Base-by-base conservation (phyloP, 2,113 vertebrate species). In the Symphodus melops region DNA sequence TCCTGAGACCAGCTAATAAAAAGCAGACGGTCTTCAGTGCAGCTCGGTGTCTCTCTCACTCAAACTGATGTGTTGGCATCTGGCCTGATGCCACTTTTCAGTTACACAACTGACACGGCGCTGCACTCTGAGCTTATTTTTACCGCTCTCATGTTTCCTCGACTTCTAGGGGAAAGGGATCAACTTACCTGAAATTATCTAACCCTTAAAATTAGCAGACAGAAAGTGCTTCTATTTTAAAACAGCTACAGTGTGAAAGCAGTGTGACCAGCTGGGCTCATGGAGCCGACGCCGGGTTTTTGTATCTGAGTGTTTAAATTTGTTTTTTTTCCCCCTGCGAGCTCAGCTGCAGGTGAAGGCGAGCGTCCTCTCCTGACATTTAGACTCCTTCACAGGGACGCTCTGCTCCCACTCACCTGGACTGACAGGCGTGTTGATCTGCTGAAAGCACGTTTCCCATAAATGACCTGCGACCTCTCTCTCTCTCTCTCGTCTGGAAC, bases 91-190 rank as follows among this genome's bases (percentile, higher is more conserved):
- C 37, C 51, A 37, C 10, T 3, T 4, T 69, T 9, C n/a, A 59
- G 28, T 59, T 70, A 25, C 10, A 51, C 14, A 69, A 49, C 28
- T 37, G 19, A 12, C 52, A 8, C 7, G 5, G 17, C 25, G 2
- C 42, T 12, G 28, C 48, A 20, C 56, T 39, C 56, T 39, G 25
- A 1, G 44, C 16, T 60, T 60, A 71, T 71, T 41, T 60, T 39
- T 51, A 59, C 13, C 49, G 4, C 19, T 16, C 5, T 21, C 21
- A 39, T 6, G 7, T 60, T 3, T 60, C 46, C 44, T 39, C 33
- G 3, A 9, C 46, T 57, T 52, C 33, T 11, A 9, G n/a, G 25
- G 25, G 9, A 5, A 42, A 68, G 65, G 23, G 20, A 19, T 33
- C 39, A 8, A 20, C n/a, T 70, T 10, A 25, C 19, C 1, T 14